phyloP scores from a whole-genome alignment of 2,113 vertebrate species.

The Pycnonotus jocosus region DNA sequence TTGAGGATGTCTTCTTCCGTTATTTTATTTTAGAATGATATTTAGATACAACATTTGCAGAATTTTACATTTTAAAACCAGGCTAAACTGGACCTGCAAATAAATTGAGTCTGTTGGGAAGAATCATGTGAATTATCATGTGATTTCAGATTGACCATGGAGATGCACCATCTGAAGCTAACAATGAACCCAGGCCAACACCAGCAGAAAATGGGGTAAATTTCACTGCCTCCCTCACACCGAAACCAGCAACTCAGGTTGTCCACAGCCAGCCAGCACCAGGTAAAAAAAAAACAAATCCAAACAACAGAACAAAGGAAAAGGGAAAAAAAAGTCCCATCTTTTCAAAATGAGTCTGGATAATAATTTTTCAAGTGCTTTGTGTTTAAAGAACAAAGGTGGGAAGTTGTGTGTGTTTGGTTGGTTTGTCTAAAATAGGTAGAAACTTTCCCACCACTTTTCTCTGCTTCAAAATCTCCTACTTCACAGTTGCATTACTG shows the following conservation, averaged over 20 bases:
- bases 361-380: background rate
- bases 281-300: conserved; percentile 68
- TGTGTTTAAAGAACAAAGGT: background rate
- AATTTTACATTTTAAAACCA: background rate
- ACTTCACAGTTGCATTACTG: background rate
- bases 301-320: background rate
- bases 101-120: background rate
- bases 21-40: background rate
- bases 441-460: background rate
- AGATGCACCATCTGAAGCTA: conserved; percentile 81
- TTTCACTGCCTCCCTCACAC: conserved; percentile 78
- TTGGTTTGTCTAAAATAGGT: background rate
- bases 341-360: background rate
- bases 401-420: background rate
- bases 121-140: background rate
- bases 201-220: conserved; percentile 91
- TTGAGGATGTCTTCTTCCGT: background rate
- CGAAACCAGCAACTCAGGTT: conserved; percentile 82
- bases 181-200: conserved; percentile 76
- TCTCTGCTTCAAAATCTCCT: background rate
- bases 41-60: background rate
- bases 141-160: conserved; percentile 80
- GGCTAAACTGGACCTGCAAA: background rate
- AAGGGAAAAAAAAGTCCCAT: background rate
- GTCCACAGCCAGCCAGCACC: conserved; percentile 83